Percentiles rank a stretch among this genome's conserved stretches.
Conservation (phyloP, 2,797 vertebrate genomes). For the Sebastes oblongus region DNA sequence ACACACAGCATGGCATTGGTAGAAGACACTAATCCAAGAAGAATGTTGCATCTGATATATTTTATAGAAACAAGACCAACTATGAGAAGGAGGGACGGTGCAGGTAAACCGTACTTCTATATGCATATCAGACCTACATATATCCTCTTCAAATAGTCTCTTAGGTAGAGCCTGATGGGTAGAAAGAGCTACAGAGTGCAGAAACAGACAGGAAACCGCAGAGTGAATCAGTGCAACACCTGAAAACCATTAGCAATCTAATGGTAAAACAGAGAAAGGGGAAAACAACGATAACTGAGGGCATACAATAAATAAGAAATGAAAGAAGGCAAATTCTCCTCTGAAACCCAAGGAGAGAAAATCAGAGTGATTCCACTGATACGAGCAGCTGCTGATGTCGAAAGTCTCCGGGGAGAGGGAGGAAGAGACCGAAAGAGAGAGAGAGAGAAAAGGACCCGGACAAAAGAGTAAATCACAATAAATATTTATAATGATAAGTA, state of each 20-base stretch:
- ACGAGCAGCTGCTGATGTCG: constrained; percentile 64
- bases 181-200: not conserved
- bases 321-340: constrained; percentile 68
- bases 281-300: constrained; percentile 52
- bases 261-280: constrained; percentile 64
- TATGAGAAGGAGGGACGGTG: not conserved
- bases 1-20: not conserved
- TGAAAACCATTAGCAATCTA: constrained; percentile 76
- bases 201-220: constrained; percentile 14
- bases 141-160: constrained; percentile 11
- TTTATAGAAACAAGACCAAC: not conserved
- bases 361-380: constrained; percentile 74
- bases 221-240: constrained; percentile 51
- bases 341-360: constrained; percentile 52
- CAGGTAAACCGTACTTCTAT: not conserved
- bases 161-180: not conserved
- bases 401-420: constrained; percentile 58
- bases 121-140: constrained; percentile 13
- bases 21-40: not conserved
- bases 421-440: constrained; percentile 39
- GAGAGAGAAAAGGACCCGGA: constrained; percentile 54
- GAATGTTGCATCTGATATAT: not conserved
- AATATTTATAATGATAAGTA: constrained; percentile 85
- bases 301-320: constrained; percentile 76
- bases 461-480: constrained; percentile 83